Conservation (phyloP, 2,888 invertebrate genomes). For the Molorchus minor region DNA sequence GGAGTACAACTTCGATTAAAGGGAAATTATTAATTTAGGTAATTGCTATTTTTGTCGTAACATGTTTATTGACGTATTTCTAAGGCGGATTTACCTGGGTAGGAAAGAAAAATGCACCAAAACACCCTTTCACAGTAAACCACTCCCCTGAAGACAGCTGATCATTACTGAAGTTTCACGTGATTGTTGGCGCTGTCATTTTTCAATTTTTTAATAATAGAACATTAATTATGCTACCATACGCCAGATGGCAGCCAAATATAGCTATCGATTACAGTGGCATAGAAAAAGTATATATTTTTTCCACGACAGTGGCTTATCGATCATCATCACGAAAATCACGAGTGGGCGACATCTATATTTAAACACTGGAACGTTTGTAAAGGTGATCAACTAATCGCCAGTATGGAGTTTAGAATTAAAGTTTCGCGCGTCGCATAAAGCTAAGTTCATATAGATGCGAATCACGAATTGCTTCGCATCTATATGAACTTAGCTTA, state of each 20-base stretch:
- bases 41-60: conserved; percentile 25
- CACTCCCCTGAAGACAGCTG: conserved; percentile 63
- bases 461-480: no score
- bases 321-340: no score
- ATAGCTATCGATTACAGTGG: no score
- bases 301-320: no score
- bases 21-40: conserved; percentile 21
- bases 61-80: conserved; percentile 21
- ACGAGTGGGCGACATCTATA: no score
- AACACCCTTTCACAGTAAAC: conserved; percentile 58
- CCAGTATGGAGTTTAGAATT: no score
- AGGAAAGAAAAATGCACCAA: conserved; percentile 43
- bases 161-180: conserved; percentile 61
- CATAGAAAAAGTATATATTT: no score
- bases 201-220: conserved; percentile 8
- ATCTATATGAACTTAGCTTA: no score
- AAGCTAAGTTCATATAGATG: no score
- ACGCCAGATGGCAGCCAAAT: conserved; percentile 7
- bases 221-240: not conserved
- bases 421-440: no score
- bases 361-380: no score
- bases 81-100: conserved; percentile 42
- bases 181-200: conserved; percentile 55
- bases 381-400: no score
- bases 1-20: conserved; percentile 1